Conservation (phyloP, 2,113 vertebrate genomes). For the Pangasianodon hypophthalmus region DNA sequence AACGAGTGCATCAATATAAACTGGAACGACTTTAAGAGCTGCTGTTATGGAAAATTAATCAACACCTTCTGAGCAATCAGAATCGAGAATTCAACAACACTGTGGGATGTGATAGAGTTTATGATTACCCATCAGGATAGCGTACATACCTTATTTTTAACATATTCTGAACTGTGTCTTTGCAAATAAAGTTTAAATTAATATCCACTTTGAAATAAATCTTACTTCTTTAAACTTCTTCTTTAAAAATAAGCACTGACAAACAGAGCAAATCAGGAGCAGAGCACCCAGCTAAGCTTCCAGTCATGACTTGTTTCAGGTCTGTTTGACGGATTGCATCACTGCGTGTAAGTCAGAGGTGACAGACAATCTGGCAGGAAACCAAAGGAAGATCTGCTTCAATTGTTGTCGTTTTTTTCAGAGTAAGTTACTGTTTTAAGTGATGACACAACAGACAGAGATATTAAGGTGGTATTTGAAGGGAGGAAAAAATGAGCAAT, state of each 20-base stretch:
- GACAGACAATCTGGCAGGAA: slow-evolving; percentile 35
- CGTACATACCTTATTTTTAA: no score
- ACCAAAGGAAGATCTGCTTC: slow-evolving; percentile 10
- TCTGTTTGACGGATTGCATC: slow-evolving; percentile 5
- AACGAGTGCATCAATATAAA: no score
- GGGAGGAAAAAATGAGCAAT: not conserved
- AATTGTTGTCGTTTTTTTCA: not conserved
- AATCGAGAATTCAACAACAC: no score
- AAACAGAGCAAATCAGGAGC: not conserved
- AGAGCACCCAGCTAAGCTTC: not conserved
- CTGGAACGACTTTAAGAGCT: no score
- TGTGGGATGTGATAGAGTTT: not conserved
- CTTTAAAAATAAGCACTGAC: not conserved
- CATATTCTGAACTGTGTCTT: no score
- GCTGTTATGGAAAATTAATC: no score
- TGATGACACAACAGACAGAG: not conserved
- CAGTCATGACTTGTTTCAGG: slow-evolving; percentile 20
- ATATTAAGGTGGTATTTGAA: not conserved
- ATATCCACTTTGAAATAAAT: not conserved
- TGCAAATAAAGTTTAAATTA: not conserved
- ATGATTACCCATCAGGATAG: no score
- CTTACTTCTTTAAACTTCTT: not conserved
- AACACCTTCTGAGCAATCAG: no score
- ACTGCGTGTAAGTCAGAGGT: slow-evolving; percentile 1
- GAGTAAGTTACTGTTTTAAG: not conserved